Percentiles rank a stretch among this genome's conserved stretches.
phyloP scores from a whole-genome alignment of 2,888 invertebrate genomes.

The Dysmachus trigonus region DNA sequence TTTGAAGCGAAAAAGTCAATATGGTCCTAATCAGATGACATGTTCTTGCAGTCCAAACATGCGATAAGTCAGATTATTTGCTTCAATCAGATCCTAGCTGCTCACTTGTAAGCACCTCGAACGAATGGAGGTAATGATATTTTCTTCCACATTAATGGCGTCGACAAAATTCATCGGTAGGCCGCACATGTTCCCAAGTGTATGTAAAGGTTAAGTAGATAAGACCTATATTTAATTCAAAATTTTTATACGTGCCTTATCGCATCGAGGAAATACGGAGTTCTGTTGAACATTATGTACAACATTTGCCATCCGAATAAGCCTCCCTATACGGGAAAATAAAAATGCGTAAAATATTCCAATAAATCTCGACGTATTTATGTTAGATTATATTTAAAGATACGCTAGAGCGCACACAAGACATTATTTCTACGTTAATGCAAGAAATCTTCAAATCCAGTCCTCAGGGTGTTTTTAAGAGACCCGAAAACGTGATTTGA shows the following conservation, averaged over 20 bases:
- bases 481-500: slow-evolving; percentile 6
- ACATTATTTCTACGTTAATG: neutral
- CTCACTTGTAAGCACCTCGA: neutral
- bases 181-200: neutral
- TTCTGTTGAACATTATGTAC: slow-evolving; percentile 1
- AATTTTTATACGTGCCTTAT: neutral
- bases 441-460: slow-evolving; percentile 2
- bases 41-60: neutral
- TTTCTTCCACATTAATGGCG: neutral
- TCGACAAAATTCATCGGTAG: neutral
- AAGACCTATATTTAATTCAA: neutral
- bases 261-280: neutral
- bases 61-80: neutral
- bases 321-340: slow-evolving; percentile 11
- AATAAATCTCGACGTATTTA: slow-evolving; percentile 29
- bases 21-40: neutral
- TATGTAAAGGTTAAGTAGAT: neutral
- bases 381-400: slow-evolving; percentile 24
- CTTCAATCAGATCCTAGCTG: neutral
- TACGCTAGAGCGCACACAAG: neutral
- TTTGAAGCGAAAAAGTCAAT: neutral
- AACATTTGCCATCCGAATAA: neutral
- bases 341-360: slow-evolving; percentile 37
- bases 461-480: neutral
- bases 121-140: neutral